A percentile compares a stretch with the other conserved stretches of the same genome.
These are phyloP conservation scores for Pyrocephalus nanus DNA, from an alignment of 2,797 vertebrate species.

Conservation along the genomic window DNA sequence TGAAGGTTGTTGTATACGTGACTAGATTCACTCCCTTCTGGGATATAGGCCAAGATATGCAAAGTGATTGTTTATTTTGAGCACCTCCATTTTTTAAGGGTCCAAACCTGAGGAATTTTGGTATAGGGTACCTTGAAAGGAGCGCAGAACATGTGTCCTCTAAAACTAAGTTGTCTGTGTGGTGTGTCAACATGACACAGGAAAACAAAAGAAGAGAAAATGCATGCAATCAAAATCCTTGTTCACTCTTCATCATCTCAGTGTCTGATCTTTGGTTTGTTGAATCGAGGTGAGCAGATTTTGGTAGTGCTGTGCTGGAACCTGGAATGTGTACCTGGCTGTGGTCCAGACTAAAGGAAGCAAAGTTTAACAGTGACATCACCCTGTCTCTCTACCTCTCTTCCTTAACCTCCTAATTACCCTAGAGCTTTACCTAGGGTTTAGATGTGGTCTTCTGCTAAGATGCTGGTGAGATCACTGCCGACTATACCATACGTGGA, in stretches of 20 bases:
- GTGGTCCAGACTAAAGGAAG: background rate
- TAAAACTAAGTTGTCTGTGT: background rate
- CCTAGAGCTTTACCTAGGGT: background rate
- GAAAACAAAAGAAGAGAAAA: background rate
- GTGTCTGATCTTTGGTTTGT: background rate
- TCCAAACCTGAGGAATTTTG: background rate
- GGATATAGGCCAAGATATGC: conserved; percentile 1
- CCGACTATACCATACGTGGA: background rate
- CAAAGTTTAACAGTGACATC: background rate
- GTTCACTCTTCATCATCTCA: background rate
- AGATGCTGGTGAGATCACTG: background rate
- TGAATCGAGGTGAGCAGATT: background rate
- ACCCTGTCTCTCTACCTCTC: background rate
- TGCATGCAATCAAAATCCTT: background rate
- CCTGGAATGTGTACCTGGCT: accelerated
- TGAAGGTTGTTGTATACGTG: background rate
- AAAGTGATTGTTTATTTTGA: conserved; percentile 16
- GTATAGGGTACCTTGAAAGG: background rate
- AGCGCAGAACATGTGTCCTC: background rate
- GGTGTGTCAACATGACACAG: background rate
- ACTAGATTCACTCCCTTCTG: background rate
- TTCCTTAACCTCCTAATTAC: background rate
- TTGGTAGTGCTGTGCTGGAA: background rate
- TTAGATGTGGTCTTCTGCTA: background rate
- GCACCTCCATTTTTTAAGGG: background rate